phyloP scores from a whole-genome alignment of 2,797 vertebrate genomes.

The Pangasius sanitwongsei region DNA sequence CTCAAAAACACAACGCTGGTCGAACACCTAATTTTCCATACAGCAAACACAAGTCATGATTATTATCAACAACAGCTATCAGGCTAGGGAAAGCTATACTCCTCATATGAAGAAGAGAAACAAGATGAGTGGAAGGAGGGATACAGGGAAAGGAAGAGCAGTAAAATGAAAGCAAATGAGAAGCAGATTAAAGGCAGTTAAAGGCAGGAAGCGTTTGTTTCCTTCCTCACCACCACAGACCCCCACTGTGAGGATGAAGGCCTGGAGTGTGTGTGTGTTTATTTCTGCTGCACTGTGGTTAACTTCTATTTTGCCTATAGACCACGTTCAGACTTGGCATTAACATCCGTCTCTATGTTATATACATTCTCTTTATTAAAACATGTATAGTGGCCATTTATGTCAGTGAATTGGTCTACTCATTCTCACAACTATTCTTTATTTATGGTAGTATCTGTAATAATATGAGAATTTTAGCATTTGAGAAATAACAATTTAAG shows the following conservation, averaged over 20 bases:
- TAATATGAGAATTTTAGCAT: neutral
- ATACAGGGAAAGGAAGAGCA: constrained; percentile 52
- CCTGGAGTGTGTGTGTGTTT: constrained; percentile 42
- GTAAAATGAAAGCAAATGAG: constrained; percentile 59
- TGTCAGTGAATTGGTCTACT: neutral
- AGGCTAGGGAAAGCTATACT: neutral
- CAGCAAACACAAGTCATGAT: constrained; percentile 20
- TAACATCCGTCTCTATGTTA: neutral
- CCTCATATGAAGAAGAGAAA: neutral
- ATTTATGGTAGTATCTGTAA: neutral
- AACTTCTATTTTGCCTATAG: constrained; percentile 14
- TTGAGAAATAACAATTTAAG: neutral
- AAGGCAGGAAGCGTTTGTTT: constrained; percentile 56
- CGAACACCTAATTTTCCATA: constrained; percentile 17
- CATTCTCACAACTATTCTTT: neutral
- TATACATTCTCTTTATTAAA: too few species aligned
- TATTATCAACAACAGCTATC: neutral
- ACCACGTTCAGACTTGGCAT: neutral
- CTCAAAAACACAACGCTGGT: neutral
- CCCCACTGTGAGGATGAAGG: constrained; percentile 54
- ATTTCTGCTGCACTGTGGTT: constrained; percentile 46
- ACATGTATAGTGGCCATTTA: neutral
- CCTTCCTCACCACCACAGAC: constrained; percentile 46
- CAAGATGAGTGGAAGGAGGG: constrained; percentile 37
- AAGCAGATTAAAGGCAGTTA: constrained; percentile 57